Conservation (phyloP, 2,888 invertebrate species). For the Zele albiditarsus region DNA sequence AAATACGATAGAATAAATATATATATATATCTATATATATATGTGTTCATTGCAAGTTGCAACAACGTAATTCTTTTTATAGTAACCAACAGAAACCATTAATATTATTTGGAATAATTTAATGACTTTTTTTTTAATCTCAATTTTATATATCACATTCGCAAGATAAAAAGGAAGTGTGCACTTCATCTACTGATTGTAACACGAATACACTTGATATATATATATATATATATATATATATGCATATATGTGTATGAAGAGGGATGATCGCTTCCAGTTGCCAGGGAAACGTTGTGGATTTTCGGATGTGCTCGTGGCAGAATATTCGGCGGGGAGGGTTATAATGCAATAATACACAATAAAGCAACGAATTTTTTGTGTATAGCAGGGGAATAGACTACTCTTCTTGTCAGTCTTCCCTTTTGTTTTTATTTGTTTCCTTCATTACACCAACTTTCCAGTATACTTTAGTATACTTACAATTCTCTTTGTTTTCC, state of each 20-base stretch:
- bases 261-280: conserved; percentile 40
- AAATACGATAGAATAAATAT: background rate
- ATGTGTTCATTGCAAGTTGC: background rate
- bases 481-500: no score
- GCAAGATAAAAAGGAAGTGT: background rate
- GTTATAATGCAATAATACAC: background rate
- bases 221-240: background rate
- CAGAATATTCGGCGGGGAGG: background rate
- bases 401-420: background rate
- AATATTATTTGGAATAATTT: conserved; percentile 30
- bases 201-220: background rate
- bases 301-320: background rate
- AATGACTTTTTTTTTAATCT: conserved; percentile 41
- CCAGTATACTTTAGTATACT: background rate
- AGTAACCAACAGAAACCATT: no score
- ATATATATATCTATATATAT: background rate
- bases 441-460: background rate
- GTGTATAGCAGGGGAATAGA: background rate
- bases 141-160: background rate
- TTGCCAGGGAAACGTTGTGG: conserved; percentile 59
- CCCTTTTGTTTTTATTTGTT: background rate
- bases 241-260: background rate
- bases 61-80: no score
- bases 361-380: background rate
- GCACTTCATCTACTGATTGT: background rate